Conservation (phyloP, 2,888 invertebrate genomes). For the Balanococcus diminutus region DNA sequence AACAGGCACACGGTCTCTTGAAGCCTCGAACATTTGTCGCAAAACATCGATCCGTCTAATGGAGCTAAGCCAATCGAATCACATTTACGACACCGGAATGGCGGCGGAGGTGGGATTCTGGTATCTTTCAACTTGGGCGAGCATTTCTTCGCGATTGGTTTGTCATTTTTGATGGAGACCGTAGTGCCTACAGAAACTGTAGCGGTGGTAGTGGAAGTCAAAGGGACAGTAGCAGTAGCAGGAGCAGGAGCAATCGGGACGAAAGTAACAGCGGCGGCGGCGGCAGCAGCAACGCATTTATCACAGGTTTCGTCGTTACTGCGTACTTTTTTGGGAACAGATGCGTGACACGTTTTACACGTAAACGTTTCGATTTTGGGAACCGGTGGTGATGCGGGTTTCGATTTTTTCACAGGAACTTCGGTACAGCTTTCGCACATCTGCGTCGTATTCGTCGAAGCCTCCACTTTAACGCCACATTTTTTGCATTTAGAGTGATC, state of each 20-base stretch:
- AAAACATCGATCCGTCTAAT: background rate
- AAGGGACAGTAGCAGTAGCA: background rate
- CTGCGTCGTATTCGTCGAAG: background rate
- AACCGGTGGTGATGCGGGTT: background rate
- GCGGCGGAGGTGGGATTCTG: background rate
- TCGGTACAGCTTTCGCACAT: constrained; percentile 13
- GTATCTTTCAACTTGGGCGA: background rate
- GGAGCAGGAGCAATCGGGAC: too few species aligned
- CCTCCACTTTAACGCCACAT: constrained; percentile 22
- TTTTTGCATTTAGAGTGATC: constrained; percentile 21
- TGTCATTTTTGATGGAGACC: background rate
- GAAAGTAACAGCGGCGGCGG: background rate
- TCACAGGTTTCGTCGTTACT: background rate
- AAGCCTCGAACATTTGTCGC: background rate
- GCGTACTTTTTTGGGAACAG: background rate
- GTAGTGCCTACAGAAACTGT: background rate
- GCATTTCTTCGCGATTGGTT: background rate
- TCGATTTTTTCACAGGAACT: background rate
- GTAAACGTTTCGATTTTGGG: background rate
- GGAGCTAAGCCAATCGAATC: background rate
- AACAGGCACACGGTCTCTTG: background rate
- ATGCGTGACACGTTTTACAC: background rate
- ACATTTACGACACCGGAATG: constrained; percentile 5
- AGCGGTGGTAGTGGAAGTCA: background rate
- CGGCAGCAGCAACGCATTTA: background rate